Percentiles rank a stretch among this genome's conserved stretches.
Conservation (phyloP, 2,113 vertebrate genomes). For the Hassar affinis region DNA sequence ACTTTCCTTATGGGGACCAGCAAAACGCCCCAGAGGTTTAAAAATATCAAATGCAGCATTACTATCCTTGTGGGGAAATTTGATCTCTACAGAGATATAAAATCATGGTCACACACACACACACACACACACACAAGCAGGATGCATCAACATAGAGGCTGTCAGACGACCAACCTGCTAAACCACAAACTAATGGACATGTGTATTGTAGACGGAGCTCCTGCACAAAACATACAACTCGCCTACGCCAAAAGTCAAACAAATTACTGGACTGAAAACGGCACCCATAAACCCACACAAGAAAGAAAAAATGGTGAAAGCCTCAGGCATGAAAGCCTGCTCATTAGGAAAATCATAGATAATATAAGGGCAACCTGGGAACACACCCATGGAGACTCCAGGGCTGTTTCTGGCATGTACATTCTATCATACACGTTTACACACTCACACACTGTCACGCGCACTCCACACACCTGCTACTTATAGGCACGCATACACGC, state of each 20-base stretch:
- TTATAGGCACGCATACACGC: background rate
- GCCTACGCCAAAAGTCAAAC: background rate
- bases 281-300: background rate
- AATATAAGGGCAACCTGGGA: background rate
- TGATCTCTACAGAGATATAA: no score
- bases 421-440: background rate
- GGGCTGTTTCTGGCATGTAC: background rate
- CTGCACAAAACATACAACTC: background rate
- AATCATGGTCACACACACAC: background rate
- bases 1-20: no score
- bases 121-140: slow-evolving; percentile 8
- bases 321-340: background rate
- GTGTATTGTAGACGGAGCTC: background rate
- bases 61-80: no score
- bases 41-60: no score
- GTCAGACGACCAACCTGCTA: background rate
- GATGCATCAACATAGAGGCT: background rate
- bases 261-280: background rate
- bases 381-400: slow-evolving; percentile 17
- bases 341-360: background rate
- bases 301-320: background rate
- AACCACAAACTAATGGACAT: background rate
- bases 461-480: slow-evolving; percentile 17
- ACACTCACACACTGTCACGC: background rate
- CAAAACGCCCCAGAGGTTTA: no score